phyloP scores from a whole-genome alignment of 2,797 vertebrate genomes.

The Enteromius radiatus region DNA sequence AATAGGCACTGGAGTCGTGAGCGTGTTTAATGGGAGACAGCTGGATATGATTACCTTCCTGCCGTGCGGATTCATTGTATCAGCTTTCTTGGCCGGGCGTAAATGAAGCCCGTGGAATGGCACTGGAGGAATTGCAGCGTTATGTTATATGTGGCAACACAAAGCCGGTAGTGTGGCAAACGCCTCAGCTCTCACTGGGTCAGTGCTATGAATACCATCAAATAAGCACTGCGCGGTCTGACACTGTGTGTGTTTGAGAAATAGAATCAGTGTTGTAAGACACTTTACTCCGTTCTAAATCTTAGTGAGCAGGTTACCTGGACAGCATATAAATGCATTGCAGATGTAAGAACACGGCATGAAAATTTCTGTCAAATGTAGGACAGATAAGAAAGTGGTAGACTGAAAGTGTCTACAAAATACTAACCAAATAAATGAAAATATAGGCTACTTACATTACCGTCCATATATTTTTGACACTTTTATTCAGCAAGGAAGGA shows the following conservation, averaged over 20 bases:
- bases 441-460: background rate
- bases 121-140: constrained; percentile 71
- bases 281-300: background rate
- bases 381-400: background rate
- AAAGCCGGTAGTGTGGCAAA: constrained; percentile 76
- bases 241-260: constrained; percentile 4
- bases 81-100: constrained; percentile 74
- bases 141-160: constrained; percentile 69
- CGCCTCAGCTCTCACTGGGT: constrained; percentile 16
- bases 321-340: background rate
- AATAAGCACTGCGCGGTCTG: background rate
- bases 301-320: background rate
- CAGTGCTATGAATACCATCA: constrained; percentile 36
- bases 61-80: constrained; percentile 76
- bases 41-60: constrained; percentile 77
- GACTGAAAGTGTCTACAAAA: background rate
- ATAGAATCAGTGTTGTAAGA: background rate
- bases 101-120: constrained; percentile 73
- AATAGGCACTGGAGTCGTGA: constrained; percentile 71
- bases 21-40: constrained; percentile 72
- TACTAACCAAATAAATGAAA: background rate
- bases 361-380: background rate
- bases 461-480: background rate
- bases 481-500: background rate
- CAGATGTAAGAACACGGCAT: background rate